Evolutionary conservation across 1,140 invertebrate species (phyloP), one percentile per base, ranked within the genome.

Genomic region (Drosophila arizonae): DNA sequence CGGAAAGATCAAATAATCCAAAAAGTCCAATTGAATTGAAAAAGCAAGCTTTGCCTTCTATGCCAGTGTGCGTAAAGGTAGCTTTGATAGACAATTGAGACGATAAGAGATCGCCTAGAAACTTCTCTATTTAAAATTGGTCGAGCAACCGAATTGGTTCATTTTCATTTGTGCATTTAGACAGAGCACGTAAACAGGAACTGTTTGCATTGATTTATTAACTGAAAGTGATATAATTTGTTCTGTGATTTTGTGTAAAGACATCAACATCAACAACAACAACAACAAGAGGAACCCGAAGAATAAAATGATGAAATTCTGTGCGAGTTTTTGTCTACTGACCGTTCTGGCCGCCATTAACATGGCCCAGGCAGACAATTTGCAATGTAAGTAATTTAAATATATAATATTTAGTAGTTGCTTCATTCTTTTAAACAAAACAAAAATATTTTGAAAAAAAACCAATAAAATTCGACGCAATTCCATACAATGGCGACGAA

Each of bases 41-140:
- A 84, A 11, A 88, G 80, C 73, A 88, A 81, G 64, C 85, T 43
- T 92, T 93, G 94, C 95, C 96, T 96, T 96, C 96, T 96, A 94
- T 95, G 93, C 95, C 96, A 96, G 96, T 96, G 96, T 93, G 95
- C 96, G 95, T 96, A 96, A 96, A 96, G 95, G 95, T 94, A 77
- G 65, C 72, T 93, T 55, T 70, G 67, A 74, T 45, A 45, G 43
- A 68, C 55, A 85, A 66, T 62, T 56, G 51, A 60, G 67, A 80
- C 61, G n/a, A 71, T 39, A 56, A 24, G 43, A 45, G 50, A 51
- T 26, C 60, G 62, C 63, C 52, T 68, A 51, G 64, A 73, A 73
- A 62, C 48, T 85, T 80, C 80, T 75, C 77, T 88, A 88, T 80
- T 88, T 88, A 88, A 88, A 57, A 77, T 80, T 80, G 72, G 67